Percentiles rank a stretch among this genome's conserved stretches.
phyloP scores from a whole-genome alignment of 2,888 invertebrate genomes.

The Nymphalis c-album region DNA sequence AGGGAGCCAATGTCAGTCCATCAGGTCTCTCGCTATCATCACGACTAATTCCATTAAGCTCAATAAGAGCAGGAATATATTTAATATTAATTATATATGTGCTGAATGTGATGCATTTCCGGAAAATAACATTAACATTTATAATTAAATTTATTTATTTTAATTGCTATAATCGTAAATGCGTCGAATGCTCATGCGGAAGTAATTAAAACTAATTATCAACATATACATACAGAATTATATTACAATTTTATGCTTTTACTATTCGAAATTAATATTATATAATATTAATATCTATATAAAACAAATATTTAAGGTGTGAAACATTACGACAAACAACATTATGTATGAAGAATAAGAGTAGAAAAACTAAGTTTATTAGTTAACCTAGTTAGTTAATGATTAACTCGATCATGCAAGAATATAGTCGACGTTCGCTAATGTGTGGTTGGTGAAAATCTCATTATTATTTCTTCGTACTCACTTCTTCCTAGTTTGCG shows the following conservation, averaged over 20 bases:
- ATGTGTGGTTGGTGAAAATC: slow-evolving; percentile 14
- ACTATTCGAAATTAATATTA: no score
- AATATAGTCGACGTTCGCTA: not conserved
- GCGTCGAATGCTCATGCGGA: not conserved
- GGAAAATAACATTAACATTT: not conserved
- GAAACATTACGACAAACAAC: no score
- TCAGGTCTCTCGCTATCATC: no score
- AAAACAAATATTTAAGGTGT: no score
- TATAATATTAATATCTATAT: no score
- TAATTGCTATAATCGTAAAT: not conserved
- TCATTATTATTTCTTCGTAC: slow-evolving; percentile 25
- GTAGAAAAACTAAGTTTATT: not conserved
- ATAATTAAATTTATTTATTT: slow-evolving; percentile 3
- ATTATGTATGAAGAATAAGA: no score
- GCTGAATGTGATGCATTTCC: not conserved
- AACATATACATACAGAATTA: not conserved
- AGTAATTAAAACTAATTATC: slow-evolving; percentile 4
- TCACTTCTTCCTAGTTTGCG: slow-evolving; percentile 19
- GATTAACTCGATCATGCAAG: slow-evolving; percentile 13
- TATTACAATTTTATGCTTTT: no score
- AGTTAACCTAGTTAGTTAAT: slow-evolving; percentile 7
- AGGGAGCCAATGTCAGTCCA: no score
- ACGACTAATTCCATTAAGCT: no score
- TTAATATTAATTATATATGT: no score
- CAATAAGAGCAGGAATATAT: no score